A percentile compares a stretch with the other conserved stretches of the same genome.
phyloP scores from a whole-genome alignment of 1,140 invertebrate genomes.

The Dreissena rostriformis region DNA sequence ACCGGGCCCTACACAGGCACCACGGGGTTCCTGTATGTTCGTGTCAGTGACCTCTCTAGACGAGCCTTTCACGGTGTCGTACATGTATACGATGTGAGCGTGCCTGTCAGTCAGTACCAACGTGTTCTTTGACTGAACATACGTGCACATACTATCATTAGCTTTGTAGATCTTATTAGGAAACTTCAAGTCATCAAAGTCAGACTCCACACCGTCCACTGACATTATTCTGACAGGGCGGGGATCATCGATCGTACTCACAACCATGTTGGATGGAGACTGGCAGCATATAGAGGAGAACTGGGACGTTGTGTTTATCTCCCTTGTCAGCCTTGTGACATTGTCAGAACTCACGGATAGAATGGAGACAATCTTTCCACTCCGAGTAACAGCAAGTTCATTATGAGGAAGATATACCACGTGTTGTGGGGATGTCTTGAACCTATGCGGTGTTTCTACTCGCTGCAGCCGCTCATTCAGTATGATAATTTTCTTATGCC shows the following conservation, averaged over 20 bases:
- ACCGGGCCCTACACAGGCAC: background rate
- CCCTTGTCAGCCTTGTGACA: background rate
- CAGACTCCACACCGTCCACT: background rate
- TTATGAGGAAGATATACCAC: background rate
- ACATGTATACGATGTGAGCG: background rate
- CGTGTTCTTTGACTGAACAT: background rate
- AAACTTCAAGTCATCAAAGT: conserved; percentile 15
- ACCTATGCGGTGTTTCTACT: background rate
- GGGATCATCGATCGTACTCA: background rate
- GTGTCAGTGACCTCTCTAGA: background rate
- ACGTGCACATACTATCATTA: background rate
- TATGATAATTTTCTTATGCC: background rate
- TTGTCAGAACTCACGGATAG: background rate
- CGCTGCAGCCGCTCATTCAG: background rate
- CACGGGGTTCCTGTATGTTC: background rate
- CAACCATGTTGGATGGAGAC: background rate
- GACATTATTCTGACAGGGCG: conserved; percentile 8
- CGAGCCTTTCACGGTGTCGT: background rate
- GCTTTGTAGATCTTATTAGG: background rate
- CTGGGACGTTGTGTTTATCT: background rate
- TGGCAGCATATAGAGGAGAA: background rate
- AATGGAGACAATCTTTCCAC: background rate
- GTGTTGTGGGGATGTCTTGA: background rate
- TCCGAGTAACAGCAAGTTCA: background rate
- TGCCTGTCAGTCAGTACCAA: background rate